Percentiles rank a stretch among this genome's conserved stretches.
Conservation (phyloP, 1,140 invertebrate species). For the Chrysopa pallens region DNA sequence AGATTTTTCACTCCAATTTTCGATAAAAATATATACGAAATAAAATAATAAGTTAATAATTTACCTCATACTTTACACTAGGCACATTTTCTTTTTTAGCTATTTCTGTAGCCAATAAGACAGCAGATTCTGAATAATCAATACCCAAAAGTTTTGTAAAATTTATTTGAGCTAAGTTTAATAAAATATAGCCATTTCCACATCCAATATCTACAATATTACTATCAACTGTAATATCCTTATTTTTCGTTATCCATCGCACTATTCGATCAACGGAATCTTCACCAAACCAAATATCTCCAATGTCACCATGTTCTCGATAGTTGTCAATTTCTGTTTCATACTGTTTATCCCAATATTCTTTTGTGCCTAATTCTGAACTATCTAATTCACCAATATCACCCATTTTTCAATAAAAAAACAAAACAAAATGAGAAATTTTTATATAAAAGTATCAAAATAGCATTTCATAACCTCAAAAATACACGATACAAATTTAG, state of each 20-base stretch:
- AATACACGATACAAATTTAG: background rate
- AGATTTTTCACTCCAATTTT: no score
- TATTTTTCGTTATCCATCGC: slow-evolving; percentile 31
- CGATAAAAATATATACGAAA: no score
- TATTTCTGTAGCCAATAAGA: slow-evolving; percentile 47
- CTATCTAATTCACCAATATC: slow-evolving; percentile 31
- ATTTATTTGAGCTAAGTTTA: slow-evolving; percentile 49
- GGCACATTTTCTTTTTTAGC: slow-evolving; percentile 26
- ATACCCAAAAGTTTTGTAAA: slow-evolving; percentile 54
- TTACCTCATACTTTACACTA: slow-evolving; percentile 30
- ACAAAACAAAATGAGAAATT: background rate
- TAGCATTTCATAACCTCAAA: no score
- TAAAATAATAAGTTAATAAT: no score
- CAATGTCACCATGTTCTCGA: slow-evolving; percentile 58
- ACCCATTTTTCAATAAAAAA: background rate
- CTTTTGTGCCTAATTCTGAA: slow-evolving; percentile 55
- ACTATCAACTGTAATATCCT: slow-evolving; percentile 19
- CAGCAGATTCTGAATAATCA: slow-evolving; percentile 61
- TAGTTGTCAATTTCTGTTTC: slow-evolving; percentile 59
- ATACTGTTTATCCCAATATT: slow-evolving; percentile 69
- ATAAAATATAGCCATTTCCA: slow-evolving; percentile 71
- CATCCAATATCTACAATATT: slow-evolving; percentile 50
- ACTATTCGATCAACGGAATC: slow-evolving; percentile 50
- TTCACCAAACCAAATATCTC: slow-evolving; percentile 81
- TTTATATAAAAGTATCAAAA: no score